These are phyloP conservation scores for Acromyrmex echinatior DNA, from an alignment of 1,140 invertebrate species.

Conservation along the genomic window DNA sequence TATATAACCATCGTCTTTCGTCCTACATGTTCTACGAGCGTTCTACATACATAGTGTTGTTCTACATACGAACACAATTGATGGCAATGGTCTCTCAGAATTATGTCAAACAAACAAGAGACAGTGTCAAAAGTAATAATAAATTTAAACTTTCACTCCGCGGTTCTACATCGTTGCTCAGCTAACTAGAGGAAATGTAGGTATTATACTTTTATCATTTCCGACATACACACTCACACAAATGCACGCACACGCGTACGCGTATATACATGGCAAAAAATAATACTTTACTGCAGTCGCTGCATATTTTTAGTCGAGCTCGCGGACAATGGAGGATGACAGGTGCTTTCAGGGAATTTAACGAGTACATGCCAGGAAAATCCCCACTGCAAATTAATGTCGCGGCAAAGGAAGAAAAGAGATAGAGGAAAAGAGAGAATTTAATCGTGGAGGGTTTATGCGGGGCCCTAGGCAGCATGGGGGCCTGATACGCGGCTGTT, in stretches of 20 bases:
- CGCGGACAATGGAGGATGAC: slow-evolving; percentile 35
- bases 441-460: slow-evolving; percentile 16
- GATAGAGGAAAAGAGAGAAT: neutral
- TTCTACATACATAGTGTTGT: neutral
- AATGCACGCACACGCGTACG: neutral
- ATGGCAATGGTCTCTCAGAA: neutral
- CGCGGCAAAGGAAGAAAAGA: neutral
- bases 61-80: neutral
- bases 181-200: slow-evolving; percentile 15
- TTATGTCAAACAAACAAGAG: neutral
- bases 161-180: neutral
- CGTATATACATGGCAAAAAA: neutral
- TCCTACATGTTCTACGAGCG: neutral
- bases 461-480: neutral
- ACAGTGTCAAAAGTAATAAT: neutral
- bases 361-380: slow-evolving; percentile 35
- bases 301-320: slow-evolving; percentile 39
- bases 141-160: slow-evolving; percentile 22
- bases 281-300: neutral
- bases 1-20: neutral
- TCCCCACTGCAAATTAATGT: slow-evolving; percentile 28
- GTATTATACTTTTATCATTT: slow-evolving; percentile 27
- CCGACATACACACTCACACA: neutral
- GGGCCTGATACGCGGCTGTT: neutral
- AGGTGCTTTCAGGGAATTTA: slow-evolving; percentile 44